Evolutionary conservation across 2,113 vertebrate species (phyloP).

Genomic region (Muntiacus muntjak): DNA sequence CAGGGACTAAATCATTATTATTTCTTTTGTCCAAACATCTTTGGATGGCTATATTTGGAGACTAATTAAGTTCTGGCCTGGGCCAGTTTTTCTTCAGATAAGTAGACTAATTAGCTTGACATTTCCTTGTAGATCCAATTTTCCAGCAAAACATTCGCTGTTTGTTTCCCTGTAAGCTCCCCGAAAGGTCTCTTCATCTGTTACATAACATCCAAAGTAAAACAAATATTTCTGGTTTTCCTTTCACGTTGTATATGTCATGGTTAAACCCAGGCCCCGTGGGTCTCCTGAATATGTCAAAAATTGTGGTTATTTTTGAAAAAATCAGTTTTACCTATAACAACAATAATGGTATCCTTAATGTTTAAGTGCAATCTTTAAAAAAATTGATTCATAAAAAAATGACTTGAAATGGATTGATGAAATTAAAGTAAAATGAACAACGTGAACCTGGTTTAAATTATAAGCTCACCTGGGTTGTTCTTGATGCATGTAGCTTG

Average conservation of each 20-base stretch:
- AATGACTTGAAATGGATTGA: background rate
- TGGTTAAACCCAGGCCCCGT: background rate
- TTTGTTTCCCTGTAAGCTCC: background rate
- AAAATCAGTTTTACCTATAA: background rate
- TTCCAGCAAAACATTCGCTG: background rate
- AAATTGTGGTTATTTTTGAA: background rate
- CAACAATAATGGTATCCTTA: background rate
- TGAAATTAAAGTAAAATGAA: background rate
- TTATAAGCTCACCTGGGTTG: background rate
- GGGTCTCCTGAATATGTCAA: background rate
- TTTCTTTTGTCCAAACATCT: background rate
- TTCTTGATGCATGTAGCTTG: background rate
- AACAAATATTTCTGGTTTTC: background rate
- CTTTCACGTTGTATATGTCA: accelerated
- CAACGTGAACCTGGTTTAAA: background rate
- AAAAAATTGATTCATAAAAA: background rate
- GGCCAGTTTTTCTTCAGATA: background rate
- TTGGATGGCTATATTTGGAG: background rate
- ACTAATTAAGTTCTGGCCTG: background rate
- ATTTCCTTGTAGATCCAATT: background rate
- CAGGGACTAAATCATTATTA: background rate
- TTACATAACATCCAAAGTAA: accelerated
- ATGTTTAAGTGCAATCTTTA: accelerated
- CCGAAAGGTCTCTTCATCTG: background rate
- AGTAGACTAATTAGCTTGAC: background rate